Conservation (phyloP, 2,797 vertebrate genomes). For the Zenarchopterus dispar region DNA sequence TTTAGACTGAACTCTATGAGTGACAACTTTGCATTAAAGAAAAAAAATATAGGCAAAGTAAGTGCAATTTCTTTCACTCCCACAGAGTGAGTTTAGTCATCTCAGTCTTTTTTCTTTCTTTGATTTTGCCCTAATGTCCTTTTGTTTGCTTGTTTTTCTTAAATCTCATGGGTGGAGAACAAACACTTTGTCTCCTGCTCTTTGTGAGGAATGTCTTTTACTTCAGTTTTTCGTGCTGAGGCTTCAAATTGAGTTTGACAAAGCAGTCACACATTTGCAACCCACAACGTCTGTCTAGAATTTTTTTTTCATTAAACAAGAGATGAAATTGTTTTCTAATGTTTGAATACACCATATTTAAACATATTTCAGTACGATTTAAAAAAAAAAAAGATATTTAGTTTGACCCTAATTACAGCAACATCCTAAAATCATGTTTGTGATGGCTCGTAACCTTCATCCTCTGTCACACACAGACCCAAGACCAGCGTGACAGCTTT, state of each 20-base stretch:
- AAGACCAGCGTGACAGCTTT: not conserved
- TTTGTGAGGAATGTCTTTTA: conserved; percentile 21
- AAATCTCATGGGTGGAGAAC: conserved; percentile 17
- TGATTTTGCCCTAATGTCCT: conserved; percentile 29
- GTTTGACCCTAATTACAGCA: not conserved
- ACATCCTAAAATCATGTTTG: not conserved
- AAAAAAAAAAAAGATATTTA: not conserved
- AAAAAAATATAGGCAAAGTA: conserved; percentile 4
- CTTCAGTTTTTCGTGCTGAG: not conserved
- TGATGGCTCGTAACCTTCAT: not conserved
- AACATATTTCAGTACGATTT: conserved; percentile 3
- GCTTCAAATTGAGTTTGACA: conserved; percentile 27
- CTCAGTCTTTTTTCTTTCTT: conserved; percentile 16
- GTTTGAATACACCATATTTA: not conserved
- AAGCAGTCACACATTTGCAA: conserved; percentile 17
- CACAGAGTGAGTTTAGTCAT: conserved; percentile 17
- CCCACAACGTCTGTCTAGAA: conserved; percentile 5
- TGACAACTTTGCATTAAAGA: conserved; percentile 7
- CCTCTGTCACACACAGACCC: not conserved
- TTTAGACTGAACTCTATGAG: conserved; percentile 24
- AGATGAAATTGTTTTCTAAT: conserved; percentile 14
- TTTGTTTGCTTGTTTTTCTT: conserved; percentile 4
- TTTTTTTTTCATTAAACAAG: conserved; percentile 4
- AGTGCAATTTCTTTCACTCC: too few relatives aligned
- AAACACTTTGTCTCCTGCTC: conserved; percentile 13